Evolutionary conservation across 2,888 invertebrate species (phyloP).

Genomic region (Mesoligia furuncula): DNA sequence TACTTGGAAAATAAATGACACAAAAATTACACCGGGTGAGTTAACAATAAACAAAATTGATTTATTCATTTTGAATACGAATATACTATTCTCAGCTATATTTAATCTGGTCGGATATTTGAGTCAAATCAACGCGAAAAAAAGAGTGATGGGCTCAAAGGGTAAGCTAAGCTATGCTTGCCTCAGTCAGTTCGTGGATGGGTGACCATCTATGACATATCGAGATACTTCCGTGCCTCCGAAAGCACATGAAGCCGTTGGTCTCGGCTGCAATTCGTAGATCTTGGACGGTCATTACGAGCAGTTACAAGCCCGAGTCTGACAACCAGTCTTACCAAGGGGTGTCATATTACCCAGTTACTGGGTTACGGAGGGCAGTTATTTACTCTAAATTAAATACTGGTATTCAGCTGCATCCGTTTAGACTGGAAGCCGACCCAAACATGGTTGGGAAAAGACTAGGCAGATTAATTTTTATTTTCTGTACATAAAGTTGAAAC

Average conservation of each 20-base stretch:
- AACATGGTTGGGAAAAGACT: neutral
- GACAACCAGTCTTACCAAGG: neutral
- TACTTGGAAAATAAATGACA: slow-evolving; percentile 42
- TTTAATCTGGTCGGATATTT: neutral
- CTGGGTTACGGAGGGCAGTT: no score
- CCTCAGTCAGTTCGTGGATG: neutral
- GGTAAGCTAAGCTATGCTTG: neutral
- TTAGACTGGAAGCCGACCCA: neutral
- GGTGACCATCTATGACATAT: no score
- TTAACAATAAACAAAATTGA: neutral
- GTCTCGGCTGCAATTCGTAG: neutral
- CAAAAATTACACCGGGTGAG: slow-evolving; percentile 44
- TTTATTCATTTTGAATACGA: neutral
- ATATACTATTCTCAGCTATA: no score
- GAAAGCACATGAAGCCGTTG: neutral
- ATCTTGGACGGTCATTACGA: neutral
- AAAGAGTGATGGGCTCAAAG: neutral
- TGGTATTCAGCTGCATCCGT: neutral
- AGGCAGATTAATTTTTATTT: no score
- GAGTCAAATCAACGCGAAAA: neutral
- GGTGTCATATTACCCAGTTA: neutral
- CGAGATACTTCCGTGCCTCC: no score
- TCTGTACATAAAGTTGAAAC: no score
- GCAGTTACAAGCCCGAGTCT: neutral
- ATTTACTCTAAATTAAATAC: no score